These are phyloP conservation scores for Amiota minor DNA, from an alignment of 2,888 invertebrate species.

Conservation along the genomic window DNA sequence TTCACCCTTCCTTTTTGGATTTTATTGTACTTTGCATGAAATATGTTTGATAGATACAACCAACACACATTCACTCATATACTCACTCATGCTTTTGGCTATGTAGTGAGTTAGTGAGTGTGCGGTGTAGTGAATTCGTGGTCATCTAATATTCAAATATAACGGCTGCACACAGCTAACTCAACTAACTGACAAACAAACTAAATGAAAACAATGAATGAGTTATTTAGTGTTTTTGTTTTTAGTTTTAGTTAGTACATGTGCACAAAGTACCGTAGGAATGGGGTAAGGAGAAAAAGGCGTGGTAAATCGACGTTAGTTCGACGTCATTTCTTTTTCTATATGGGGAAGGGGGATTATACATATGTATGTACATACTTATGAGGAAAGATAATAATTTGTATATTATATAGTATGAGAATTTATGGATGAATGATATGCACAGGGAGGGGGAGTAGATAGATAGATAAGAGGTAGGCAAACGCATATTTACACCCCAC, in stretches of 20 bases:
- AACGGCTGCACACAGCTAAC: slow-evolving; percentile 2
- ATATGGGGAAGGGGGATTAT: too few species aligned
- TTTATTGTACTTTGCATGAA: neutral
- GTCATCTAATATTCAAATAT: slow-evolving; percentile 29
- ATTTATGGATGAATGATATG: too few species aligned
- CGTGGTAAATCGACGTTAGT: neutral
- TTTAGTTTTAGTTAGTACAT: neutral
- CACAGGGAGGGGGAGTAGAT: too few species aligned
- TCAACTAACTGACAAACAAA: neutral
- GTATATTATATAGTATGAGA: too few species aligned
- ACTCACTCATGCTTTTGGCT: neutral
- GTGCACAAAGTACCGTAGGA: neutral
- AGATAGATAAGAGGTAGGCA: too few species aligned
- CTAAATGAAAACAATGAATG: neutral
- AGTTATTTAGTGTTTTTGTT: slow-evolving; percentile 25
- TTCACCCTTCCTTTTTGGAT: neutral
- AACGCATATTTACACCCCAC: too few species aligned
- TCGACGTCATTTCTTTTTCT: too few species aligned
- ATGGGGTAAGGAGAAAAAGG: neutral
- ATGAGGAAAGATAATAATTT: too few species aligned
- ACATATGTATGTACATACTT: too few species aligned
- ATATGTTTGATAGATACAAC: neutral
- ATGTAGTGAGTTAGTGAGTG: slow-evolving; percentile 3
- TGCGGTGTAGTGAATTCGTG: slow-evolving; percentile 16
- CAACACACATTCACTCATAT: too few species aligned